Base-by-base conservation (phyloP, 2,888 invertebrate genomes). In the Argyra leucocephala region DNA sequence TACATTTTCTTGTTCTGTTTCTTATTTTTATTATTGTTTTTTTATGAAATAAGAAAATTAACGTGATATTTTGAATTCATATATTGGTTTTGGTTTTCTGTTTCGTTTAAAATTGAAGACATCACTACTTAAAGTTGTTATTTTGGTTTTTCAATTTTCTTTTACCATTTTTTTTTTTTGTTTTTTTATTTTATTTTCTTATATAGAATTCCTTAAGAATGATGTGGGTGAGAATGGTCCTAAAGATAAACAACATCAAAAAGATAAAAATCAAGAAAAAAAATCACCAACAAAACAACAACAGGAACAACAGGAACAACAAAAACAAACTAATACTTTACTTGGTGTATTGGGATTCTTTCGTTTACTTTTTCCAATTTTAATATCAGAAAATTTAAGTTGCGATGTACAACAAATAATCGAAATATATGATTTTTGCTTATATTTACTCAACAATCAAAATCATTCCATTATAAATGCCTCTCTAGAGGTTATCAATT, bases 391-490 rank as follows among this genome's bases (percentile, higher is more conserved):
- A 64, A 68, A 67, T 66, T 26, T 70, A 67, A 66, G 63, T 9
- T 48, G 12, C 22, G 78, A 78, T 65, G 72, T 74, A 66, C 75
- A 73, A 66, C 77, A 79, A 76, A 76, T 80, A 70, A 74, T 83
- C 69, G 82, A 91, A 87, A 82, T 91, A 37, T 92, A 90, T 76
- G 88, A 90, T 77, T 82, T 91, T 66, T 90, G 89, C 77, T 78
- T 92, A 64, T 82, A 86, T 74, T 89, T 88, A 78, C 82, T 87
- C 66, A 81, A 83, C 26, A 87, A 88, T 71, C 79, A 81, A 9
- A 91, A 95, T 78, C 95, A 96, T 78, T 94, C 94, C 77, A 86
- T 94, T 66, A 87, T 93, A 71, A 94, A 94, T 74, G 88, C 92
- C 1, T 86, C 93, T 22, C 82, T 96, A 75, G 96, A 97, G 78